These are phyloP conservation scores for Catocala sponsa DNA, from an alignment of 2,888 invertebrate genomes.

Conservation along the genomic window DNA sequence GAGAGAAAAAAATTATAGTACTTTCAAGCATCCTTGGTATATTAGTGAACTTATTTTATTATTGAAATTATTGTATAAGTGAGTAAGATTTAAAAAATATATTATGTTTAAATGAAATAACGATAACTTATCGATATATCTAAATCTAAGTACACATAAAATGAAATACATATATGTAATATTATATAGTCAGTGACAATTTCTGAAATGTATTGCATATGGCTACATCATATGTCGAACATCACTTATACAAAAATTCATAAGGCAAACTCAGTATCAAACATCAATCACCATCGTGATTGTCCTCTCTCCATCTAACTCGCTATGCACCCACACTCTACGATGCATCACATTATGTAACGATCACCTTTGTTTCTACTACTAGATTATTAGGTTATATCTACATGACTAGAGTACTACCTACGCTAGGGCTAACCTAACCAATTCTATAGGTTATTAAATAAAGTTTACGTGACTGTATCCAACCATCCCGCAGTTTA, in stretches of 20 bases:
- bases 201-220: constrained; percentile 31
- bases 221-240: constrained; percentile 18
- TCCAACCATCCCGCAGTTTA: constrained; percentile 17
- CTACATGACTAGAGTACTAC: constrained; percentile 55
- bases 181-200: constrained; percentile 24
- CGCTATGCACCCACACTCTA: constrained; percentile 45
- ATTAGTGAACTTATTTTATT: constrained; percentile 39
- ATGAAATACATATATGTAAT: too few relatives aligned
- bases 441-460: constrained; percentile 18
- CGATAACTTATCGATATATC: not conserved
- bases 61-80: constrained; percentile 45
- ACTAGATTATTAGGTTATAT: constrained; percentile 60
- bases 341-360: constrained; percentile 76
- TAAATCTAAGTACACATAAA: not conserved
- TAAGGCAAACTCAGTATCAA: constrained; percentile 61
- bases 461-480: constrained; percentile 18
- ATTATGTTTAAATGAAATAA: too few relatives aligned
- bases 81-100: constrained; percentile 23
- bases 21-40: constrained; percentile 30
- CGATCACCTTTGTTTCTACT: constrained; percentile 74
- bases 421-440: constrained; percentile 53
- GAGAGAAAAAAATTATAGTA: constrained; percentile 31
- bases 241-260: constrained; percentile 57
- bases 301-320: constrained; percentile 45
- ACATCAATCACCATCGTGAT: constrained; percentile 45